phyloP scores from a whole-genome alignment of 2,888 invertebrate species.

The Eupithecia abbreviata region DNA sequence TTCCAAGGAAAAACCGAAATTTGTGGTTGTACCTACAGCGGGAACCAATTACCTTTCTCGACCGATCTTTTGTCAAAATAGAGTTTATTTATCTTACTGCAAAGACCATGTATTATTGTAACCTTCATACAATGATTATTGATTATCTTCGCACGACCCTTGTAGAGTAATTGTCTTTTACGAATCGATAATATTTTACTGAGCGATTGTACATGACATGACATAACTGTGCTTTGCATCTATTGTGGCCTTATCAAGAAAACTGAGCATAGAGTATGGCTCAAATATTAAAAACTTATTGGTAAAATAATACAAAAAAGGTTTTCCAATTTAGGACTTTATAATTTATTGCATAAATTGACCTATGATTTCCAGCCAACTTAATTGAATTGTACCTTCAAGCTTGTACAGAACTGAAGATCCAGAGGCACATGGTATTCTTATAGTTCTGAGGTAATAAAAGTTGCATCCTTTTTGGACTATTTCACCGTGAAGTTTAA shows the following conservation, averaged over 20 bases:
- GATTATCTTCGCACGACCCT: slow-evolving; percentile 52
- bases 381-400: no score
- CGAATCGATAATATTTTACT: slow-evolving; percentile 66
- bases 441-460: not conserved
- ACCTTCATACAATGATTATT: slow-evolving; percentile 40
- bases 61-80: no score
- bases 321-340: no score
- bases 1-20: no score
- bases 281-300: not conserved
- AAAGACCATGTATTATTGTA: slow-evolving; percentile 17
- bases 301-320: not conserved
- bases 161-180: slow-evolving; percentile 66
- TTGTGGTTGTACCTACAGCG: no score
- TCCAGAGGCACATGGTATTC: not conserved
- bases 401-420: no score
- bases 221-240: slow-evolving; percentile 41
- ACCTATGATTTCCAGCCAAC: no score
- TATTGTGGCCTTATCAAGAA: not conserved
- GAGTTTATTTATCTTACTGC: not conserved
- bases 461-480: not conserved
- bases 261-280: not conserved
- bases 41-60: no score
- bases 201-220: slow-evolving; percentile 48
- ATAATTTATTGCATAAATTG: no score
- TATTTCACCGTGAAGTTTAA: not conserved